Percentiles rank a stretch among this genome's conserved stretches.
Evolutionary conservation across 2,888 invertebrate species (phyloP).

Genomic region (Tholera decimalis): DNA sequence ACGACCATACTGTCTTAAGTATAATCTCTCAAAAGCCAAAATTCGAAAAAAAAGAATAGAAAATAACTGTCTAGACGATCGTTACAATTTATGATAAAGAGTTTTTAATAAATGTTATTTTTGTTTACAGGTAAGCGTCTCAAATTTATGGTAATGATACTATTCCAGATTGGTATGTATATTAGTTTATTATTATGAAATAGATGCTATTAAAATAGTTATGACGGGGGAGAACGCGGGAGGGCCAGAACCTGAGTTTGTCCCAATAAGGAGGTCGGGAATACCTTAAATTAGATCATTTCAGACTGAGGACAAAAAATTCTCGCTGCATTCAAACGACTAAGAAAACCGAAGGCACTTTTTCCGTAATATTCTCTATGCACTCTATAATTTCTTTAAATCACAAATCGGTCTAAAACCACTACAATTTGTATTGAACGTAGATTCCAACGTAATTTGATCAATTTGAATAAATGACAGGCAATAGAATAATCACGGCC

Average conservation of each 20-base stretch:
- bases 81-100: conserved; percentile 57
- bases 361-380: conserved; percentile 51
- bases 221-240: conserved; percentile 43
- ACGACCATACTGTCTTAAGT: conserved; percentile 81
- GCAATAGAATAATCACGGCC: conserved; percentile 72
- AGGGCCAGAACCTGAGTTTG: conserved; percentile 35
- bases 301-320: conserved; percentile 25
- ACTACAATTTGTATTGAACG: conserved; percentile 60
- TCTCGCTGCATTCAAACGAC: neutral
- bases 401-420: conserved; percentile 56
- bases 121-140: conserved; percentile 78
- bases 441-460: conserved; percentile 76
- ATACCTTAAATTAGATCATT: conserved; percentile 45
- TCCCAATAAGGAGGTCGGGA: conserved; percentile 15
- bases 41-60: conserved; percentile 42
- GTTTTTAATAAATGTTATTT: conserved; percentile 63
- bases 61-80: conserved; percentile 49
- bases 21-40: conserved; percentile 74
- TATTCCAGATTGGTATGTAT: conserved; percentile 66
- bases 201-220: conserved; percentile 47
- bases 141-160: conserved; percentile 61
- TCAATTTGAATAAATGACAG: conserved; percentile 80
- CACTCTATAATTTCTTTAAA: conserved; percentile 62
- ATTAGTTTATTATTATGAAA: conserved; percentile 45
- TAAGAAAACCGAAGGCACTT: conserved; percentile 23